Evolutionary conservation across 53 echinoderm and acorn worm genomes (phyloP).

Genomic region (Holothuria leucospilota): DNA sequence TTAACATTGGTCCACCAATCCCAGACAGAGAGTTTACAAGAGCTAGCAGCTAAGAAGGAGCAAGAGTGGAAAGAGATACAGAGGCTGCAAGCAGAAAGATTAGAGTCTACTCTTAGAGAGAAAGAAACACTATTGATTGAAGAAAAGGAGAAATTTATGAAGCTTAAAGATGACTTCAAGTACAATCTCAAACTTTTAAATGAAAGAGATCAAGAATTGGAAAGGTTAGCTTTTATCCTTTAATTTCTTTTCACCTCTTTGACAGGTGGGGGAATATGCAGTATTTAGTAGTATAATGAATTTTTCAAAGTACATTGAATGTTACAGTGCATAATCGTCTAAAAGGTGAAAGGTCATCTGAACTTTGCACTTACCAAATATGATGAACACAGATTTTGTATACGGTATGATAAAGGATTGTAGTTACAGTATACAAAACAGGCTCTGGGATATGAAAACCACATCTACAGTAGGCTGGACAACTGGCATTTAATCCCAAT

Average conservation of each 20-base stretch:
- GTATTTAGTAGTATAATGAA: too few relatives aligned
- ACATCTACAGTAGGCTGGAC: too few relatives aligned
- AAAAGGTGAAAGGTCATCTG: too few relatives aligned
- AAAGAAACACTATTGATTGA: constrained; percentile 69
- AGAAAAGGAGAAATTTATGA: constrained; percentile 66
- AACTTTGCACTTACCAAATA: too few relatives aligned
- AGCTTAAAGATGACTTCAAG: constrained; percentile 94
- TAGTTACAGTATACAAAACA: too few relatives aligned
- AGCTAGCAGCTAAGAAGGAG: constrained; percentile 83
- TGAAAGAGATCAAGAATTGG: constrained; percentile 91
- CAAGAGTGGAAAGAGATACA: constrained; percentile 89
- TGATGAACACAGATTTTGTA: too few relatives aligned
- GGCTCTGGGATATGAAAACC: too few relatives aligned
- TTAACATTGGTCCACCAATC: background rate
- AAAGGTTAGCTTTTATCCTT: constrained; percentile 54
- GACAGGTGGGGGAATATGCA: too few relatives aligned
- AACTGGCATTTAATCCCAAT: too few relatives aligned
- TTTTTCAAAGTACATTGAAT: too few relatives aligned
- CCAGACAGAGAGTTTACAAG: constrained; percentile 54
- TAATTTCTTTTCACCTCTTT: background rate
- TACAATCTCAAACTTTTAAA: constrained; percentile 85
- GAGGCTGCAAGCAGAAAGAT: constrained; percentile 68
- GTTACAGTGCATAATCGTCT: too few relatives aligned
- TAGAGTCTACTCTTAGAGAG: constrained; percentile 67
- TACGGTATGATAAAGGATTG: too few relatives aligned